Conservation (phyloP, 1,140 invertebrate species). For the Saxidomus purpurata region DNA sequence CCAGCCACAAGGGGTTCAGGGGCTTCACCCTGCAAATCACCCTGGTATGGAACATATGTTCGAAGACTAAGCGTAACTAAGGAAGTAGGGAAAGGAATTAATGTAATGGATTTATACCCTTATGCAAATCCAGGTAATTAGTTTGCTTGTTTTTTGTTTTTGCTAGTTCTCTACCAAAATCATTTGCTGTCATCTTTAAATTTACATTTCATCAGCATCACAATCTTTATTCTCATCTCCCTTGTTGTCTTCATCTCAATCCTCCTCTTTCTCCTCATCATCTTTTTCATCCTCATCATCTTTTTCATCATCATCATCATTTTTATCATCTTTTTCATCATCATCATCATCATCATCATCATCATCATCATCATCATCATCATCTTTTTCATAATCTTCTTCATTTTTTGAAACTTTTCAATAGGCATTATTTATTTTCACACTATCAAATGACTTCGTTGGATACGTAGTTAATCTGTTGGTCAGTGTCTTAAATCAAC, state of each 20-base stretch:
- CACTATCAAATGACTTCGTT: too few species aligned
- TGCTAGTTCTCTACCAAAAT: not conserved
- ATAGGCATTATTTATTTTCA: too few species aligned
- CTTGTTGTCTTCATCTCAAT: not conserved
- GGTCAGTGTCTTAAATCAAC: too few species aligned
- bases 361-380: not conserved
- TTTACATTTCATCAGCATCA: not conserved
- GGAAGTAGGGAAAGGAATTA: constrained; percentile 52
- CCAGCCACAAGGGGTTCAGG: not conserved
- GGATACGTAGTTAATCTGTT: too few species aligned
- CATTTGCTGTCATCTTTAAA: not conserved
- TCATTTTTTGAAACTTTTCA: too few species aligned
- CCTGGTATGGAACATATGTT: constrained; percentile 64
- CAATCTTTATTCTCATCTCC: not conserved
- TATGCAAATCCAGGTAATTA: constrained; percentile 63
- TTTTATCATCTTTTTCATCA: not conserved
- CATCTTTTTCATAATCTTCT: not conserved
- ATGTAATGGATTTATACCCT: constrained; percentile 64
- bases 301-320: not conserved
- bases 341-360: not conserved
- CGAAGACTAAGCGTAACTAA: constrained; percentile 59
- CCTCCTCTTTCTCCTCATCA: not conserved
- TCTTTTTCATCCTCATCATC: not conserved
- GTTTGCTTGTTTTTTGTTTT: not conserved
- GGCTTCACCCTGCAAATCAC: constrained; percentile 43